Base-by-base conservation (phyloP, 2,888 invertebrate genomes). In the Caenorhabditis doughertyi region DNA sequence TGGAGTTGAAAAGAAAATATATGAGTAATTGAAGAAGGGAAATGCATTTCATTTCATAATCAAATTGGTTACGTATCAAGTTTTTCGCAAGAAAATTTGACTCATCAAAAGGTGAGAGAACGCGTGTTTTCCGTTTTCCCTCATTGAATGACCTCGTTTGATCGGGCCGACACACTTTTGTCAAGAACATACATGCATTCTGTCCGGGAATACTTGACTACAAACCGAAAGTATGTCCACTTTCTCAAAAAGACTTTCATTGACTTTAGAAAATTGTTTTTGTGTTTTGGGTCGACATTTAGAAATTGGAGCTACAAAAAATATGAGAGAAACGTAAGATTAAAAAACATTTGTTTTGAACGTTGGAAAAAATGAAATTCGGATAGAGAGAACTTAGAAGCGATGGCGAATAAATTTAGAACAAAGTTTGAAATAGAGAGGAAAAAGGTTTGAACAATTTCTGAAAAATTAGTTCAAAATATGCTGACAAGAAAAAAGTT, bases 21-120 rank as follows among this genome's bases (percentile, higher is more conserved):
- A 39, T 27, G 9, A 39, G n/a, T 3, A 58, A 44, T n/a, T 21
- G 29, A 25, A 64, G 13, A 42, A 64, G 25, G 29, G 18, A 51
- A 60, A 21, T 25, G 68, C 73, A 80, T 73, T 73, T 71, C 80
- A 80, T 80, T 47, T 67, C 80, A 80, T 80, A 80, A 65, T 80
- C 64, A 51, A 53, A 23, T 27, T 39, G 47, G 42, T 51, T 71
- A 64, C 51, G 64, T 65, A 27, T 58, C 58, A 68, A 76, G 67
- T 60, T 68, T 76, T 67, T 76, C 76, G 76, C 58, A 60, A 68
- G 47, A 16, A 32, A 64, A 29, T 49, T 64, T 49, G 29, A 76
- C 76, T 70, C 68, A 77, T 77, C 77, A 62, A 77, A 62, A 68
- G 76, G 76, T 79, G 77, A 79, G 77, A 70, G 79, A 79, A 55